Base-by-base conservation (phyloP, 2,888 invertebrate genomes). In the Acanthosepion lycidas region DNA sequence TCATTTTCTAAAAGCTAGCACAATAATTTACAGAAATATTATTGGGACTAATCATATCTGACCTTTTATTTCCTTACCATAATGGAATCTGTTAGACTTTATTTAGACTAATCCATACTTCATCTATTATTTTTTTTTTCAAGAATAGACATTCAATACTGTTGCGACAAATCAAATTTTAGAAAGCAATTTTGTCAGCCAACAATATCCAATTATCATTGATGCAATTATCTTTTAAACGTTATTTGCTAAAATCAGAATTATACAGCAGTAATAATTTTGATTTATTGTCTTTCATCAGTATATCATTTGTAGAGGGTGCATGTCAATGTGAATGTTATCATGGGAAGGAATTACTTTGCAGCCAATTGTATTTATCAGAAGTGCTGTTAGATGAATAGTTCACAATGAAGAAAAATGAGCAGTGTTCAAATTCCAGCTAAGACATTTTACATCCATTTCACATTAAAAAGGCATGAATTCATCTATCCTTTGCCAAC, bases 1-100 rank as follows among this genome's bases (percentile, higher is more conserved):
- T 78, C n/a, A 78, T 78, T 78, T 78, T 78, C n/a, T 78, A n/a
- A 78, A n/a, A 78, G 78, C n/a, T 78, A 78, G 33, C 78, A 33
- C 15, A n/a, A 78, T 12, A n/a, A 78, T 78, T 78, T n/a, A 78
- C n/a, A 33, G 78, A 78, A 78, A 78, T n/a, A 15, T 78, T 78
- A 78, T 78, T 78, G n/a, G n/a, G 78, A n/a, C 9, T 12, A 78
- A 78, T 78, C 78, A 78, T 78, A 78, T 78, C n/a, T 78, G 78
- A 78, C 78, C 78, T 78, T 78, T 78, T 33, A 78, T 78, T 78
- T 78, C 78, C 78, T 78, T 33, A 6, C 78, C 78, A 78, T 78
- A 78, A 78, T 78, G n/a, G 33, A 78, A 78, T 78, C n/a, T 78
- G 78, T 78, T 23, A 59, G 59, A 59, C 59, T 59, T 59, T 59